Base-by-base conservation (phyloP, 53 echinoderm and acorn worm species). In the Temnopleurus reevesii region DNA sequence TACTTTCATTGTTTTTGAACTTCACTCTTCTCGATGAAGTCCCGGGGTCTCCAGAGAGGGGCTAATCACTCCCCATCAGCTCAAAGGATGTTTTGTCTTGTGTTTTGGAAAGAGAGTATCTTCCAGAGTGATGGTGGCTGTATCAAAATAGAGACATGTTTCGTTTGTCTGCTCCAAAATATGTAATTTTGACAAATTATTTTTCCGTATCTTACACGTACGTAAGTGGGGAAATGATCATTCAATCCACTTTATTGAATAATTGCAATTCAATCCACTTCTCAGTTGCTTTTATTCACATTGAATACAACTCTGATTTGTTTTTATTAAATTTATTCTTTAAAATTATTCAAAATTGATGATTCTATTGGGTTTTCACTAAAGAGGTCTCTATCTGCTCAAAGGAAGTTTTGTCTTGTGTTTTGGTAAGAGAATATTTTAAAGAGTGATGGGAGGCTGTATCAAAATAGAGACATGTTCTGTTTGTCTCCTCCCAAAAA, bases 1-100 rank as follows among this genome's bases (percentile, higher is more conserved):
- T 19, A 66, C 35, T n/a, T 66, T 66, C 71, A 41, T 66, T 66
- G 71, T n/a, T 66, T 33, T 66, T 66, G 41, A 66, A 35, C n/a
- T 66, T 38, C 36, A 36, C 41, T 66, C 41, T 66, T 41, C n/a
- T 66, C 19, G 71, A 66, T 66, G 8, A 66, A 21, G 71, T 36
- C 71, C 41, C 71, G 41, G 33, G 71, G 36, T 36, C 71, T 66
- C 71, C n/a, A 19, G 71, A n/a, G 71, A 66, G 1, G n/a, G 41
- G 0, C 71, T n/a, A 66, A 36, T 66, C 35, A 38, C 7, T 66
- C 41, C n/a, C 2, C 19, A n/a, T 41, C 35, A 66, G 71, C 21
- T 66, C n/a, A 66, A 66, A 66, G 41, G 71, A 66, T 38, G 71
- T 66, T 66, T 66, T 66, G 71, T 66, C 71, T 66, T 1, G 36